Evolutionary conservation across 30 jellyfish, hydroid and myxozoan genomes (phyloP).

Genomic region (Phacellophora camtschatica): DNA sequence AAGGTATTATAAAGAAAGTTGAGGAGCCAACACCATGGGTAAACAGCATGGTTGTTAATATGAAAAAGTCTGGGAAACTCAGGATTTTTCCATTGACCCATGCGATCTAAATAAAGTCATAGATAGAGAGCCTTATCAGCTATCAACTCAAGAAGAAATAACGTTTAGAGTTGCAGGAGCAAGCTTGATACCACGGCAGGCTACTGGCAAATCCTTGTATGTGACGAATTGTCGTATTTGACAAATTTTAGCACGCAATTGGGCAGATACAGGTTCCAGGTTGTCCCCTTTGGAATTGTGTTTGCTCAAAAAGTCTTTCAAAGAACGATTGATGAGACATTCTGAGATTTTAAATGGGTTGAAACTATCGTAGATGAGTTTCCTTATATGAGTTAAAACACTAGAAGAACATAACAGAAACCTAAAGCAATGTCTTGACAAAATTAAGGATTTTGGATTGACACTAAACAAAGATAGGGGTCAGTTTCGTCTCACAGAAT

Average conservation of each 20-base stretch:
- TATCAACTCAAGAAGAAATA: constrained; percentile 40
- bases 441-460: not conserved
- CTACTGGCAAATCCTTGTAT: constrained; percentile 33
- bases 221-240: not conserved
- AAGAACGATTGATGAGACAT: not conserved
- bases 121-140: constrained; percentile 31
- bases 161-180: constrained; percentile 49
- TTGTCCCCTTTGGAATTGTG: constrained; percentile 37
- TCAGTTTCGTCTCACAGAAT: constrained; percentile 2
- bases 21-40: constrained; percentile 49
- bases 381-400: not conserved
- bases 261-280: constrained; percentile 39
- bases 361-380: not conserved
- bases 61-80: constrained; percentile 11
- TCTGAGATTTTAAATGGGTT: not conserved
- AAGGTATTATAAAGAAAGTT: constrained; percentile 7
- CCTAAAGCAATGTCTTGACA: not conserved
- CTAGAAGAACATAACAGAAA: constrained; percentile 5
- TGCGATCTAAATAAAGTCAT: constrained; percentile 24
- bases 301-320: constrained; percentile 32
- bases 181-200: constrained; percentile 49
- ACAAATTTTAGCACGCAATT: constrained; percentile 38
- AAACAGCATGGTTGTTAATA: not conserved
- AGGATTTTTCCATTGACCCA: constrained; percentile 56
- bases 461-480: not conserved